These are phyloP conservation scores for Mesitornis unicolor DNA, from an alignment of 2,113 vertebrate genomes.

Conservation along the genomic window DNA sequence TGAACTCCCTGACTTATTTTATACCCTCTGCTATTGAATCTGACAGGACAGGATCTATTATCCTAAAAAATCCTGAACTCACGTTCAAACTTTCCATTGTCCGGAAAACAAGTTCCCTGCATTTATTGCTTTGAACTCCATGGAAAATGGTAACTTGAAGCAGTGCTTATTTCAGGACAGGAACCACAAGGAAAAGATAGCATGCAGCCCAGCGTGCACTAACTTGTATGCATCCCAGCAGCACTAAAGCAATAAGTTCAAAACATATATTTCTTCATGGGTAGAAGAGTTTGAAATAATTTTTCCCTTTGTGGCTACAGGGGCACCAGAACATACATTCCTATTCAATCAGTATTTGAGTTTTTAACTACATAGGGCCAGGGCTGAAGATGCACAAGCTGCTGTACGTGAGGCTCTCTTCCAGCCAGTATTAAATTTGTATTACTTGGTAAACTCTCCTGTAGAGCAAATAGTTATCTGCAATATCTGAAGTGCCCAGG, in stretches of 20 bases:
- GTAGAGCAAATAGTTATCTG: neutral
- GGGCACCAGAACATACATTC: neutral
- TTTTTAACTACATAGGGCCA: neutral
- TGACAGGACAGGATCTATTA: slow-evolving; percentile 31
- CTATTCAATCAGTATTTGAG: neutral
- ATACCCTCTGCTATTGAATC: slow-evolving; percentile 27
- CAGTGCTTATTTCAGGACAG: neutral
- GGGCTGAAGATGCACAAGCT: neutral
- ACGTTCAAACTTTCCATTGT: neutral
- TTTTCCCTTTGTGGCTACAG: neutral
- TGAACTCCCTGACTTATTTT: slow-evolving; percentile 18
- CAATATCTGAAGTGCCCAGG: neutral
- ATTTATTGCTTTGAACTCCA: neutral
- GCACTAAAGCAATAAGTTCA: neutral
- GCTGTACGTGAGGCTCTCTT: neutral
- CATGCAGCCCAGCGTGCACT: rapidly evolving
- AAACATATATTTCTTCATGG: neutral
- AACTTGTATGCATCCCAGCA: neutral
- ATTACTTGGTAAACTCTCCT: neutral
- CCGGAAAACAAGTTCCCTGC: neutral
- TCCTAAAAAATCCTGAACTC: neutral
- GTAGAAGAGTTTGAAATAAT: neutral
- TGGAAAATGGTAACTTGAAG: neutral
- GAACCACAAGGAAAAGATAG: neutral
- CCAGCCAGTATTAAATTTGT: neutral